phyloP scores from a whole-genome alignment of 2,797 vertebrate genomes.

The Malacoraja senta region DNA sequence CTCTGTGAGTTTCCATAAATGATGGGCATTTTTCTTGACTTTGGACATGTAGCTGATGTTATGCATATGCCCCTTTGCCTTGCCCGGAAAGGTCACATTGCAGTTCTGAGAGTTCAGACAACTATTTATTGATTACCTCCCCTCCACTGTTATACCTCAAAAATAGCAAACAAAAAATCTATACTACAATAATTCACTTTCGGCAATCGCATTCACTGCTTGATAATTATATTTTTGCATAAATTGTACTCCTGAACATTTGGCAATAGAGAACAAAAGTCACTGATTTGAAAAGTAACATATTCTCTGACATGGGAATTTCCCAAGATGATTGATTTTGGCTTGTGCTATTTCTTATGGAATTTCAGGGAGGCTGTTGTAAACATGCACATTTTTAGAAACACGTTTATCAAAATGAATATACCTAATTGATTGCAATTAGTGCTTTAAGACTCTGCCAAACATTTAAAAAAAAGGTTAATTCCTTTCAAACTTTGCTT shows the following conservation, averaged over 20 bases:
- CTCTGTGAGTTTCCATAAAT: constrained; percentile 22
- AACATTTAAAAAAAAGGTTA: background rate
- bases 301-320: background rate
- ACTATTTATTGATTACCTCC: constrained; percentile 29
- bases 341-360: background rate
- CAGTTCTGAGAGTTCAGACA: constrained; percentile 29
- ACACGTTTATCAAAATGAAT: background rate
- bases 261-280: background rate
- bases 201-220: background rate
- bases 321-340: background rate
- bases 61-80: constrained; percentile 32
- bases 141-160: constrained; percentile 12
- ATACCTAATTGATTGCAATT: background rate
- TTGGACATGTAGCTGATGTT: constrained; percentile 27
- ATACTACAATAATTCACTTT: background rate
- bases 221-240: background rate
- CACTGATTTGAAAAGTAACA: constrained; percentile 10
- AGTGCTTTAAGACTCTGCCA: background rate
- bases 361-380: background rate
- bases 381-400: background rate
- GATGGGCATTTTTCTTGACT: constrained; percentile 30
- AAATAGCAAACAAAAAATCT: constrained; percentile 33
- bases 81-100: constrained; percentile 31
- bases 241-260: background rate
- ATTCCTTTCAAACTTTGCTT: background rate